Base-by-base conservation (phyloP, 2,888 invertebrate species). In the Mystacides longicornis region DNA sequence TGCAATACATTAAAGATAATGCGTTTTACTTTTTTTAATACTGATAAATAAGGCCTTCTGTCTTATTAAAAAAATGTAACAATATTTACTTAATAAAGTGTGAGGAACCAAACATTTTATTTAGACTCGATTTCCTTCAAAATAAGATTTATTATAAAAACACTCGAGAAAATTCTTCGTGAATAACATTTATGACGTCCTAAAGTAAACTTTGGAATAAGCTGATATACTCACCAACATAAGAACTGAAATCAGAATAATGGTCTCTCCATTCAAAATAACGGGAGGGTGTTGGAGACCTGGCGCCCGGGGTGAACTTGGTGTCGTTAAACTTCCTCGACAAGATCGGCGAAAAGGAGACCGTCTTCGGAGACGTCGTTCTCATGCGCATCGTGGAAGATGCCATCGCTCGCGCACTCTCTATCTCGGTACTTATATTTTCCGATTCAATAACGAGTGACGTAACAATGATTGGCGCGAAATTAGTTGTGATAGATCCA, bases 301-400 rank as follows among this genome's bases (percentile, higher is more conserved):
- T 49, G 47, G 52, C 46, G 31, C 54, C 55, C 18, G 52, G 50
- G 11, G 62, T 54, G 14, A 65, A 68, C 58, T 62, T 63, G 55
- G 74, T 72, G 45, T 69, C 74, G 68, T 73, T 77, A 67, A 79
- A 80, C 62, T 80, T 79, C 61, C 80, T 71, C 64, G 81, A 79
- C 59, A 81, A 77, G 61, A 80, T 77, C 61, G 81, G 81, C 68
- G 81, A 81, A 69, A 82, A 82, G 65, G 81, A 81, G 63, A 82
- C 82, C 42, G 81, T 77, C 69, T 82, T 82, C 60, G 81, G 82
- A 69, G 81, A 81, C 67, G 81, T 80, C 54, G 81, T 81, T 70
- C 82, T 81, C 75, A 77, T 78, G 77, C 81, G 81, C 75, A 81
- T 75, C 64, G 77, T 79, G 65, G 52, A 50, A 65, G 65, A 65